Evolutionary conservation across 2,888 invertebrate species (phyloP).

Genomic region (Tachystola acroxantha): DNA sequence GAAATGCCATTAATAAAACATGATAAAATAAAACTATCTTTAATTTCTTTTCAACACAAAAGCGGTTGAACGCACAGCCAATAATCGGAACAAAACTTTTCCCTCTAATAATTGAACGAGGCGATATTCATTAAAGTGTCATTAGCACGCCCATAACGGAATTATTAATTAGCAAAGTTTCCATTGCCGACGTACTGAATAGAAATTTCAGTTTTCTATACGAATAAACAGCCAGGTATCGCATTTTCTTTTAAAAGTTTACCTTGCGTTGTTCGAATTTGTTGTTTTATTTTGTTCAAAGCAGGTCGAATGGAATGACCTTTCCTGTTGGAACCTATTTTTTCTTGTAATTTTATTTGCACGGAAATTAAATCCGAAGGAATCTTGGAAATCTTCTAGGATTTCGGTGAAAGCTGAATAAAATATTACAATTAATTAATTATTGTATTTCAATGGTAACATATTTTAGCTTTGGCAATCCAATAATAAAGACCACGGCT

Average conservation of each 20-base stretch:
- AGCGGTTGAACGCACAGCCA: not conserved
- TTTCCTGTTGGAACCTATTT: no score
- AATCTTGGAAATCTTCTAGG: no score
- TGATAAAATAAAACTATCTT: not conserved
- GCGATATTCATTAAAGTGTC: slow-evolving; percentile 17
- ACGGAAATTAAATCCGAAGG: no score
- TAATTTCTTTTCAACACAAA: not conserved
- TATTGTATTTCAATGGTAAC: no score
- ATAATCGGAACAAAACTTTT: not conserved
- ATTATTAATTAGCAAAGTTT: slow-evolving; percentile 18
- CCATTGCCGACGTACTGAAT: slow-evolving; percentile 4
- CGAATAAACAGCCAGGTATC: slow-evolving; percentile 12
- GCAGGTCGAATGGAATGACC: no score
- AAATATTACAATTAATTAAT: no score
- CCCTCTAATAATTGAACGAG: slow-evolving; percentile 2
- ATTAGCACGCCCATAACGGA: slow-evolving; percentile 13
- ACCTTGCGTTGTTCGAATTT: not conserved
- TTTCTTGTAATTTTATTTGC: no score
- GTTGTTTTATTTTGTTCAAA: not conserved
- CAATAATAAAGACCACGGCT: no score
- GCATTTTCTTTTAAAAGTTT: not conserved
- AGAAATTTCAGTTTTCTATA: slow-evolving; percentile 11
- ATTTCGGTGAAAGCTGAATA: no score
- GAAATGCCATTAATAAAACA: no score
- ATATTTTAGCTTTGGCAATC: no score